Evolutionary conservation across 2,113 vertebrate species (phyloP).

Genomic region (Argyrosomus japonicus): DNA sequence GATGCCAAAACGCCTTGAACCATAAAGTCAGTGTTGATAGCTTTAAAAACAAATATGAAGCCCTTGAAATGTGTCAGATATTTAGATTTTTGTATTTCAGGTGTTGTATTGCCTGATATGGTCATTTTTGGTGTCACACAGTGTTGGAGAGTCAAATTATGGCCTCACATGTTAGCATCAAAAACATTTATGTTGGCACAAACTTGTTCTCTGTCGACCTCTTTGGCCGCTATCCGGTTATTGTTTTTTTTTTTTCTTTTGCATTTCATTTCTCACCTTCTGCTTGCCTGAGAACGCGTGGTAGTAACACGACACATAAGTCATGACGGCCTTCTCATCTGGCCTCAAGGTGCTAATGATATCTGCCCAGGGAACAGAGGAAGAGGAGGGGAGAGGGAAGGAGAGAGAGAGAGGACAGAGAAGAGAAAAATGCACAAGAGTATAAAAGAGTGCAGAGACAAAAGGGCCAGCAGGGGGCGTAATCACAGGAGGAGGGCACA

Average conservation of each 20-base stretch:
- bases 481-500: slow-evolving; percentile 66
- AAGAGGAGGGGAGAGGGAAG: slow-evolving; percentile 15
- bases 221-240: slow-evolving; percentile 6
- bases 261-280: slow-evolving; percentile 91
- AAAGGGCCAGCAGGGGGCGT: slow-evolving; percentile 75
- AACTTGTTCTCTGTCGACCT: not conserved
- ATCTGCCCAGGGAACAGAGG: slow-evolving; percentile 91
- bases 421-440: slow-evolving; percentile 78
- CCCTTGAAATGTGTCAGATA: not conserved
- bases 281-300: slow-evolving; percentile 98
- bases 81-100: not conserved
- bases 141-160: not conserved
- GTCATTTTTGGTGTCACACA: not conserved
- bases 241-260: slow-evolving; percentile 2
- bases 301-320: slow-evolving; percentile 99
- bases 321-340: slow-evolving; percentile 99
- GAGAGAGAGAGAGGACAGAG: slow-evolving; percentile 61
- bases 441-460: slow-evolving; percentile 84
- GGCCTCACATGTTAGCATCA: not conserved
- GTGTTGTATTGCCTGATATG: not conserved
- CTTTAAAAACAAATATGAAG: not conserved
- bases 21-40: too few relatives aligned
- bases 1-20: not conserved
- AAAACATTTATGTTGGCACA: not conserved
- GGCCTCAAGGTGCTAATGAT: slow-evolving; percentile 99